Base-by-base conservation (phyloP, 1,140 invertebrate species). In the Drosophila guanche region DNA sequence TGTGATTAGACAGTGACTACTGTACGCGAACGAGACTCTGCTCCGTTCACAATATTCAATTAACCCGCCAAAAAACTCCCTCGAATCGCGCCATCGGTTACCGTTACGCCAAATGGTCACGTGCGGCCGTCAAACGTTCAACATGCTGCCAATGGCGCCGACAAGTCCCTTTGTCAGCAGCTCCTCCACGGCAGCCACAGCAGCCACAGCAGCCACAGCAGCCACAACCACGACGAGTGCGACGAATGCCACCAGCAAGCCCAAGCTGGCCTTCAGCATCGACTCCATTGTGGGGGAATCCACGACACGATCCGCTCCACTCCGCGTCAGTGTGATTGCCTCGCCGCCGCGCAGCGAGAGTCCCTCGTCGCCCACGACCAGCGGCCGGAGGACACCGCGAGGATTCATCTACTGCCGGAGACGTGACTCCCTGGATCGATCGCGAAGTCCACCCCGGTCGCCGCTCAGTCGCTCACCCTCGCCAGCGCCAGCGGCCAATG, bases 261-360 rank as follows among this genome's bases (percentile, higher is more conserved):
- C 97, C 46, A 98, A 98, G 93, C 96, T 98, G 90, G 97, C 97
- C 86, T 98, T 98, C 90, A 97, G 96, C 84, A 98, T 98, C 90
- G 97, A 98, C 92, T 97, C 97, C 77, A 97, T 98, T 74, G 97
- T 98, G 50, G 97, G 97, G 59, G 67, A 69, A 29, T 69, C 86
- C 53, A 74, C 76, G 89, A 91, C 91, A 25, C 40, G 58, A n/a
- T 52, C 58, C 1, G 42, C 66, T 41, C 69, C 79, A 2, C 43
- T 83, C 16, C 69, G 88, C 3, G 48, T 79, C 45, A 83, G 78
- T 52, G 81, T 84, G 23, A 90, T 88, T 59, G 57, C 88, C 16
- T 88, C 89, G 41, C 78, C 86, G 46, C 54, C 76, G 22, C 79
- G 78, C 22, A 80, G 73, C 48, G 83, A 79, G 8, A 90, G 85